A percentile compares a stretch with the other conserved stretches of the same genome.
Evolutionary conservation across 2,888 invertebrate genomes (phyloP).

Genomic region (Lasioglossum calceatum): DNA sequence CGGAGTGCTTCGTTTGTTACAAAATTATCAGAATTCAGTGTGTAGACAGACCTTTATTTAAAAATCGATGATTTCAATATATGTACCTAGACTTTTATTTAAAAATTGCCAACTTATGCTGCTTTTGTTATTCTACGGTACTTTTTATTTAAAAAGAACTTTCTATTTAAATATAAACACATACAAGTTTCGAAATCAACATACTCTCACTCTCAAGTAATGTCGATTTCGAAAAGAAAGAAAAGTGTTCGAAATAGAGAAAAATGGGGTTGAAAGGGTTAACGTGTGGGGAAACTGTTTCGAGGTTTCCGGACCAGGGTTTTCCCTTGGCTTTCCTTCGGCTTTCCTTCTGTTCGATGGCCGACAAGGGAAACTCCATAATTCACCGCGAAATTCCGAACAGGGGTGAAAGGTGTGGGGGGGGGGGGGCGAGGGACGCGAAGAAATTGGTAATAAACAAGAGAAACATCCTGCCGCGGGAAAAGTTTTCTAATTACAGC

Average conservation of each 20-base stretch:
- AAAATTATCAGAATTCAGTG: too few species aligned
- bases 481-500: constrained; percentile 53
- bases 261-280: neutral
- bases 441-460: constrained; percentile 41
- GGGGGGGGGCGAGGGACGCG: neutral
- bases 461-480: constrained; percentile 13
- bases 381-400: constrained; percentile 5
- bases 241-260: neutral
- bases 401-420: neutral
- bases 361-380: neutral
- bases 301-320: neutral
- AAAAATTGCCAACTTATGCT: neutral
- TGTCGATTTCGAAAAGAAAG: neutral
- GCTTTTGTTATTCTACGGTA: neutral
- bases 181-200: neutral
- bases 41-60: neutral
- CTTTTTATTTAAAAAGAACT: too few species aligned
- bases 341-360: neutral
- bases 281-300: neutral
- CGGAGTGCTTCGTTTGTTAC: neutral
- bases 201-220: too few species aligned
- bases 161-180: neutral
- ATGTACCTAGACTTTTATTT: too few species aligned
- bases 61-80: too few species aligned
- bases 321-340: neutral